These are phyloP conservation scores for Thalassoma bifasciatum DNA, from an alignment of 2,113 vertebrate genomes.

Conservation along the genomic window DNA sequence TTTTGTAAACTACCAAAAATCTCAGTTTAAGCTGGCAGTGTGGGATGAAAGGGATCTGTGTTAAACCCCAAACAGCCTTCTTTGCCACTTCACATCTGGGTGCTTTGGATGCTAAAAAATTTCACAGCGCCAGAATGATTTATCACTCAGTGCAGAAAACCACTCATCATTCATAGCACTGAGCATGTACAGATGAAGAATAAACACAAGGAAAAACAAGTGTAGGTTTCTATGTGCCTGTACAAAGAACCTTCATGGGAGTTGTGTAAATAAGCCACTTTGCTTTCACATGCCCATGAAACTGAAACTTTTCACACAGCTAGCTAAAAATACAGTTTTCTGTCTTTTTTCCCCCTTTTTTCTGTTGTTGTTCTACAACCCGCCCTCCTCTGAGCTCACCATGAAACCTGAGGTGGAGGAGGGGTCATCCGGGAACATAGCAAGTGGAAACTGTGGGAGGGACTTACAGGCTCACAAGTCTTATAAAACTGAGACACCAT, in stretches of 20 bases:
- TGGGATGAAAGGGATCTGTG: conserved; percentile 21
- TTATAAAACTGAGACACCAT: neutral
- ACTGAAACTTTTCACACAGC: conserved; percentile 68
- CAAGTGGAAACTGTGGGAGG: conserved; percentile 55
- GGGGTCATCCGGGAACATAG: conserved; percentile 76
- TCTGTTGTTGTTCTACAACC: conserved; percentile 36
- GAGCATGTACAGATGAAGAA: neutral
- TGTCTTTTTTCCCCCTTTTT: conserved; percentile 22
- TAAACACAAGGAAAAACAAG: conserved; percentile 9
- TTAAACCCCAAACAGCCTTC: neutral
- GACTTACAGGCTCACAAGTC: neutral
- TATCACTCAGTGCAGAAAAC: neutral
- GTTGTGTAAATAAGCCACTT: conserved; percentile 50
- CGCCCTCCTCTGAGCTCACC: conserved; percentile 62
- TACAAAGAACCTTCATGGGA: conserved; percentile 15
- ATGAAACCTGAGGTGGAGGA: conserved; percentile 72
- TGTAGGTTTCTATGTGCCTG: conserved; percentile 4
- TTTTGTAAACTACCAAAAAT: conserved; percentile 6
- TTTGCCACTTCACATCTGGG: conserved; percentile 11
- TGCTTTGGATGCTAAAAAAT: conserved; percentile 18
- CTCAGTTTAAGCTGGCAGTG: neutral
- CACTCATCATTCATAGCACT: neutral
- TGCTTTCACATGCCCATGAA: conserved; percentile 53
- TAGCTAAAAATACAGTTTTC: conserved; percentile 69
- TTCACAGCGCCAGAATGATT: conserved; percentile 17